Evolutionary conservation across 2,113 vertebrate genomes (phyloP), one percentile per base, ranked within the genome.

Genomic region (Rallus limicola): DNA sequence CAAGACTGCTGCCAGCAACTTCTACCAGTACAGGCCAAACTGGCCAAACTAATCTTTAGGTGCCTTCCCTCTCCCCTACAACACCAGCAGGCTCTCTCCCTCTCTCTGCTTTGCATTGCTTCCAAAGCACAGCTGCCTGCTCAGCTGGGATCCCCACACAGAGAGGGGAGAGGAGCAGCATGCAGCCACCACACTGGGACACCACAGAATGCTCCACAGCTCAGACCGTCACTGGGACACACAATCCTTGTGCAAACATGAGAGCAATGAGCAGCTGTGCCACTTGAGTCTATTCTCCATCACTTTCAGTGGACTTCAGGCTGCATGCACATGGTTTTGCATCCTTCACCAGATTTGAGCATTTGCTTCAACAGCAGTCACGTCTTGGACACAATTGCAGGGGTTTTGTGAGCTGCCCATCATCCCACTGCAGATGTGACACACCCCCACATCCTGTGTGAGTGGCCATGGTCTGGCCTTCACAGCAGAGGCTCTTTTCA

Each of bases 181-280:
- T 7, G 17, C 48, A 83, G 71, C 26, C 10, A 4, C 77, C 3
- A 3, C 64, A 46, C 38, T 0, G 0, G 59, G 59, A 29, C 75
- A 55, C 26, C 6, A 33, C 0, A 0, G 16, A 60, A 33, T 11
- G 0, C 64, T 29, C 38, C 38, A 19, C 38, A 62, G 60, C 65
- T 71, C 67, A 16, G 67, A 34, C 23, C 48, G 86, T 71, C 2
- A 0, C 76, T n/a, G 33, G 71, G 52, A 82, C 67, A 44, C 2
- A 1, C 0, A 0, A 10, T 6, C 18, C 64, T 67, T 11, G 2
- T 1, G 1, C 9, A 2, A 62, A 46, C 0, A 1, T 31, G 42
- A 75, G 4, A 28, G 38, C 56, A 82, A 24, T 7, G 3, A 70
- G 26, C 44, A 48, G 28, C 23, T 34, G 23, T 24, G 40, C 58